Percentiles rank a stretch among this genome's conserved stretches.
Conservation (phyloP, 2,797 vertebrate species). For the Ctenosaura bakeri region DNA sequence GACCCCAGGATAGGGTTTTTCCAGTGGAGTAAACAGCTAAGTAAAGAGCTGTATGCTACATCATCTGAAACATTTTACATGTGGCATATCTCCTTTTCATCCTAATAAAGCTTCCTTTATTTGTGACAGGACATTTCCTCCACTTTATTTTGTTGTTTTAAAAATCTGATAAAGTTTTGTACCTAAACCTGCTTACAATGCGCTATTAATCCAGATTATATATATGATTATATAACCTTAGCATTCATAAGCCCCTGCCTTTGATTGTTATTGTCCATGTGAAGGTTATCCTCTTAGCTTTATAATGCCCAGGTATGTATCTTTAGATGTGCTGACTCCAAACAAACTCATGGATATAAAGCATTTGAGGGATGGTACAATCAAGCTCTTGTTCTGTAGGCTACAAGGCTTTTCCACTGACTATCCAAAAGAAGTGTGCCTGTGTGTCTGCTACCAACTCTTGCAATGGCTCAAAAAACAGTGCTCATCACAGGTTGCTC, state of each 20-base stretch:
- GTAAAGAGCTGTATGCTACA: background rate
- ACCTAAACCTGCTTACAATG: background rate
- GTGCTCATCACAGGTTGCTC: conserved; percentile 92
- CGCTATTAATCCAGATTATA: conserved; percentile 61
- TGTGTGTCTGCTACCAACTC: background rate
- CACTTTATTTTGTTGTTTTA: background rate
- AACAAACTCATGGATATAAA: conserved; percentile 78
- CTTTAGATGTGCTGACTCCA: conserved; percentile 81
- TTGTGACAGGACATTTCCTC: background rate
- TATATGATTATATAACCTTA: conserved; percentile 25
- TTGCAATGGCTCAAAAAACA: conserved; percentile 84
- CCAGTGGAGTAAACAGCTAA: too few relatives aligned
- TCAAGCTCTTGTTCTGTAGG: conserved; percentile 39
- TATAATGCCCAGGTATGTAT: conserved; percentile 68
- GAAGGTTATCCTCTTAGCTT: conserved; percentile 80
- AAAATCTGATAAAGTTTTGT: background rate
- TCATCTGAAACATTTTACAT: background rate
- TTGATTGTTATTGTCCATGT: conserved; percentile 55
- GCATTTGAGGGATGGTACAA: conserved; percentile 35
- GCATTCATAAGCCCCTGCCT: conserved; percentile 59
- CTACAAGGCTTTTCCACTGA: conserved; percentile 23
- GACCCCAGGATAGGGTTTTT: too few relatives aligned
- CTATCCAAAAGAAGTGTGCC: conserved; percentile 10
- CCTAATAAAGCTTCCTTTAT: background rate
- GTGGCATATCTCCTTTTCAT: background rate